These are phyloP conservation scores for Neotoma lepida DNA, from an alignment of 2,113 vertebrate genomes.

Conservation along the genomic window DNA sequence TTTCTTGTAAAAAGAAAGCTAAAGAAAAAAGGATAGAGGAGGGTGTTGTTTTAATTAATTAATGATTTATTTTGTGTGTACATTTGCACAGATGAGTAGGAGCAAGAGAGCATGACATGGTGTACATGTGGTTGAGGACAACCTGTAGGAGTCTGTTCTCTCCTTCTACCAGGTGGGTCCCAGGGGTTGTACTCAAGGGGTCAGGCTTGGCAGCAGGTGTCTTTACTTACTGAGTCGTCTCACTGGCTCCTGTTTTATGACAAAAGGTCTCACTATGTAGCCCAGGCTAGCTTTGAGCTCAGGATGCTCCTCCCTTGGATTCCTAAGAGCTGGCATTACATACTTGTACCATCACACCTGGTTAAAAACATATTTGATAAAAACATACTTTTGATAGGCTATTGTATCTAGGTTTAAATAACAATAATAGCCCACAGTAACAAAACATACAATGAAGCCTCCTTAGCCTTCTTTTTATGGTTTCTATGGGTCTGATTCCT, in stretches of 20 bases:
- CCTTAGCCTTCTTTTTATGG: not conserved
- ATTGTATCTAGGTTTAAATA: not conserved
- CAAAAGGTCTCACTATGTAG: not conserved
- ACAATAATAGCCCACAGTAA: not conserved
- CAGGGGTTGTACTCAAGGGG: not conserved
- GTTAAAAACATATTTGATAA: constrained; percentile 15
- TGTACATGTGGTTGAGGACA: not conserved
- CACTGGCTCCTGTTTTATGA: not conserved
- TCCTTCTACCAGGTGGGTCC: not conserved
- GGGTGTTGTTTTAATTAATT: not conserved
- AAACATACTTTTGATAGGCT: constrained; percentile 23
- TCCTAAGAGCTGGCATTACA: not conserved
- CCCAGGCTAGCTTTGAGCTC: not conserved
- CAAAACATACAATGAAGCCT: not conserved
- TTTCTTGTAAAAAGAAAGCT: not conserved
- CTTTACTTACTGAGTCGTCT: not conserved
- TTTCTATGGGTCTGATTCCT: constrained; percentile 9
- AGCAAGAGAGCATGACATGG: not conserved
- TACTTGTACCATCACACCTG: not conserved
- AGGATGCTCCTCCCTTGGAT: not conserved
- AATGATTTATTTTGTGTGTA: not conserved
- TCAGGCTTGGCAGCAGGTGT: not conserved
- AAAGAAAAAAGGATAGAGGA: not conserved
- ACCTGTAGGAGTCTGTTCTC: not conserved
- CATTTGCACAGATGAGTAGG: not conserved